phyloP scores from a whole-genome alignment of 2,888 invertebrate genomes.

The Aleiodes alternator region DNA sequence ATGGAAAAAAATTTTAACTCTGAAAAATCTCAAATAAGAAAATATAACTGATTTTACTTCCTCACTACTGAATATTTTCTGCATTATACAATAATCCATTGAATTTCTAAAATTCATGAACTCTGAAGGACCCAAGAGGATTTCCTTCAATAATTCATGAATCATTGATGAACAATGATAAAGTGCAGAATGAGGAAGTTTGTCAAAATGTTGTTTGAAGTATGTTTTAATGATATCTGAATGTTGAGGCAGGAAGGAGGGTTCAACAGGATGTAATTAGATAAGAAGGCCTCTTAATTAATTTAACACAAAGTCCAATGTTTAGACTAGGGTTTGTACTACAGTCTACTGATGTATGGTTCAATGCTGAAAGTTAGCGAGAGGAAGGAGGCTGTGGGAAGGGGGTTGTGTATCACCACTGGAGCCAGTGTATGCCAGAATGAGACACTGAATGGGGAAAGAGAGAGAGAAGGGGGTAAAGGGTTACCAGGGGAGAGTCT shows the following conservation, averaged over 20 bases:
- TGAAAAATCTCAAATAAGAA: too few relatives aligned
- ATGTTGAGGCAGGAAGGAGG: conserved; percentile 25
- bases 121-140: too few relatives aligned
- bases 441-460: conserved; percentile 10
- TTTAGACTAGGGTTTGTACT: conserved; percentile 43
- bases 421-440: not conserved
- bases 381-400: not conserved
- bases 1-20: too few relatives aligned
- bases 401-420: conserved; percentile 23
- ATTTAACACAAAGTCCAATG: conserved; percentile 53
- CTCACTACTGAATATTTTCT: too few relatives aligned
- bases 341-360: not conserved
- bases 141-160: not conserved
- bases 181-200: conserved; percentile 22
- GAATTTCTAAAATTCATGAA: too few relatives aligned
- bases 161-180: conserved; percentile 30
- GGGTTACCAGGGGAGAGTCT: conserved; percentile 31
- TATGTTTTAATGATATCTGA: conserved; percentile 16
- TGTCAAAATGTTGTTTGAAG: not conserved
- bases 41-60: too few relatives aligned
- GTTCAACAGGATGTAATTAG: conserved; percentile 41
- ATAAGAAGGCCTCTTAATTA: conserved; percentile 49
- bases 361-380: conserved; percentile 3
- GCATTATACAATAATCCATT: too few relatives aligned
- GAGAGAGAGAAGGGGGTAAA: conserved; percentile 21